These are phyloP conservation scores for Dicyrtoma fusca DNA, from an alignment of 2,888 invertebrate genomes.

Conservation along the genomic window DNA sequence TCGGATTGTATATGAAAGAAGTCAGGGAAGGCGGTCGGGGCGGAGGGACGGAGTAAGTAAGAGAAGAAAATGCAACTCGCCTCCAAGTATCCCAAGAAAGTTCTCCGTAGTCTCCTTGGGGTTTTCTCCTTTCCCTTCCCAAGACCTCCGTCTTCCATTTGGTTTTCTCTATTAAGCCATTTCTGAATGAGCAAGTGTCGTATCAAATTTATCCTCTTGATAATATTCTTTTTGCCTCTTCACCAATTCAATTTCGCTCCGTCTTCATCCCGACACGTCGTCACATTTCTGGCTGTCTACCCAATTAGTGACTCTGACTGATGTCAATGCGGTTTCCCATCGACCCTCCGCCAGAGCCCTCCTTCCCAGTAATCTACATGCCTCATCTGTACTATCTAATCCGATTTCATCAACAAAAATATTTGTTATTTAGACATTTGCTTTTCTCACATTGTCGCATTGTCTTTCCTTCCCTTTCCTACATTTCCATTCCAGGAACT, in stretches of 20 bases:
- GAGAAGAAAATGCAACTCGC: background rate
- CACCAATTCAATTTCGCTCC: conserved; percentile 38
- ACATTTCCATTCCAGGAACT: background rate
- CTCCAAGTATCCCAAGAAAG: conserved; percentile 12
- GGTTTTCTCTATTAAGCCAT: conserved; percentile 19
- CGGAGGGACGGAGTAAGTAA: conserved; percentile 22
- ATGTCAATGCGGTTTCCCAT: conserved; percentile 14
- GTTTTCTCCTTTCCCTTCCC: conserved; percentile 41
- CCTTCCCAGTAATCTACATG: background rate
- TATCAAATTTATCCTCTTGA: conserved; percentile 41
- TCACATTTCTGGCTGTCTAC: conserved; percentile 41
- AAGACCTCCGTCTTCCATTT: conserved; percentile 24
- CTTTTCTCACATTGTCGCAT: too few species aligned
- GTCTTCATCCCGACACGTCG: conserved; percentile 41
- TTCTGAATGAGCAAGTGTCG: conserved; percentile 38
- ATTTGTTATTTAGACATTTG: background rate
- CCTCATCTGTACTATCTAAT: conserved; percentile 13
- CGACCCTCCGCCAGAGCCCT: background rate
- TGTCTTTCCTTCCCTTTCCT: too few species aligned
- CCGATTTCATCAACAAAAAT: conserved; percentile 14
- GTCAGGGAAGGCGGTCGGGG: conserved; percentile 30
- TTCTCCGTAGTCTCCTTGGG: conserved; percentile 23
- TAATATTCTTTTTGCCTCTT: conserved; percentile 39
- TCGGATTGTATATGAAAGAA: conserved; percentile 46
- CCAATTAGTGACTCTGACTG: conserved; percentile 38